Evolutionary conservation across 1,140 invertebrate genomes (phyloP).

Genomic region (Drosophila navojoa): DNA sequence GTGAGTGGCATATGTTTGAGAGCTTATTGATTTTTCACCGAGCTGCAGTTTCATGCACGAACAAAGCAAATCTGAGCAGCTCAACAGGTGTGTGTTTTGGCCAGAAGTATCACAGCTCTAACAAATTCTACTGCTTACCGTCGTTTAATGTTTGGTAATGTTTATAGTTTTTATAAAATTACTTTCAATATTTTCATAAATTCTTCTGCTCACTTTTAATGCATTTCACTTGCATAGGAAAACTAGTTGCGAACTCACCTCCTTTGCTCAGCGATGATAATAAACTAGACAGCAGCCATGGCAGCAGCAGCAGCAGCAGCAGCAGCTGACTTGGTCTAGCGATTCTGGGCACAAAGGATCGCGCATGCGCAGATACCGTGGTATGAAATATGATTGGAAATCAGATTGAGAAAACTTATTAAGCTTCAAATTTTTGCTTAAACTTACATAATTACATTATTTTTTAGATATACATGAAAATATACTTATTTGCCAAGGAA

Average conservation of each 20-base stretch:
- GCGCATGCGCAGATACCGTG: slow-evolving; percentile 40
- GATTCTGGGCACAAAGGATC: slow-evolving; percentile 1
- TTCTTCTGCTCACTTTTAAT: not conserved
- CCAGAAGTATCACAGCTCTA: not conserved
- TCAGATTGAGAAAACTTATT: not conserved
- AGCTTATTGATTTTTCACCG: slow-evolving; percentile 70
- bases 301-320: not conserved
- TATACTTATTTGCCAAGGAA: not conserved
- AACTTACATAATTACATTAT: not conserved
- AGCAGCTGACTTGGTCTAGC: slow-evolving; percentile 37
- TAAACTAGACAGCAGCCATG: slow-evolving; percentile 12
- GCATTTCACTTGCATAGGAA: slow-evolving; percentile 2
- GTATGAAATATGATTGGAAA: slow-evolving; percentile 5
- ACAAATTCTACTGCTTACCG: too few relatives aligned
- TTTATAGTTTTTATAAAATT: not conserved
- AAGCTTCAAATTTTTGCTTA: not conserved
- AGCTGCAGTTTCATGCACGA: slow-evolving; percentile 3
- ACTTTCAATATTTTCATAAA: not conserved
- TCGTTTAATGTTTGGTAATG: too few relatives aligned
- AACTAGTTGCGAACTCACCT: slow-evolving; percentile 25
- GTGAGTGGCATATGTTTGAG: slow-evolving; percentile 54
- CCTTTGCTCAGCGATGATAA: slow-evolving; percentile 31
- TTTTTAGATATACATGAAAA: not conserved
- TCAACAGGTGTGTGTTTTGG: not conserved
- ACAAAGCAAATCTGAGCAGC: not conserved